Evolutionary conservation across 1,140 invertebrate genomes (phyloP), one percentile per base, ranked within the genome.

Genomic region (Cydia amplana): DNA sequence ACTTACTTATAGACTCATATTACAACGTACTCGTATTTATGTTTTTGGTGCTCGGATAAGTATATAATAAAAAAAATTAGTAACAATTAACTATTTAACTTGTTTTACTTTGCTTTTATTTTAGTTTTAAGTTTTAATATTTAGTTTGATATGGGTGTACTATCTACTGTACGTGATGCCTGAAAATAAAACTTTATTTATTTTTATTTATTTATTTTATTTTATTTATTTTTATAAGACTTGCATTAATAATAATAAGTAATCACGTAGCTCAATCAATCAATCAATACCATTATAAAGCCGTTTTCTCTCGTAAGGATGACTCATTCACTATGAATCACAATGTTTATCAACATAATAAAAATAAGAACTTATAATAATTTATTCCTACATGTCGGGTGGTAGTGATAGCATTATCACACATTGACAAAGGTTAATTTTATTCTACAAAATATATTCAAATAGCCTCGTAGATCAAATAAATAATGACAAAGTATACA

Each of bases 301-400:
- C 0, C 16, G 51, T 55, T 9, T 55, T n/a, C 6, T 55, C 6
- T 55, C n/a, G 51, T 55, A 49, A 49, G 12, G 51, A 49, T 55
- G 51, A 55, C 6, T 55, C 51, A 55, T 7, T 55, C n/a, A 3
- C 40, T 32, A 32, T 67, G 64, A 67, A 67, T 67, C 64, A 67
- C 32, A 2, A 32, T 67, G 16, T 32, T 67, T 67, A 67, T 67
- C 64, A 65, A 32, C 25, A n/a, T 65, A n/a, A 10, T 67, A 67
- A 67, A 67, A 67, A 67, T 36, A 67, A 67, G 25, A 65, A 23
- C 63, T 23, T n/a, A 36, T n/a, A 67, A 32, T 40, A 36, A 67
- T 36, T 67, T 64, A 32, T n/a, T 32, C 9, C 64, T 67, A 67
- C 64, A 16, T 65, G 63, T 28, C 63, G 63, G 23, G 28, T 28